Conservation (phyloP, 2,797 vertebrate genomes). For the Sphenopsis melanotis region DNA sequence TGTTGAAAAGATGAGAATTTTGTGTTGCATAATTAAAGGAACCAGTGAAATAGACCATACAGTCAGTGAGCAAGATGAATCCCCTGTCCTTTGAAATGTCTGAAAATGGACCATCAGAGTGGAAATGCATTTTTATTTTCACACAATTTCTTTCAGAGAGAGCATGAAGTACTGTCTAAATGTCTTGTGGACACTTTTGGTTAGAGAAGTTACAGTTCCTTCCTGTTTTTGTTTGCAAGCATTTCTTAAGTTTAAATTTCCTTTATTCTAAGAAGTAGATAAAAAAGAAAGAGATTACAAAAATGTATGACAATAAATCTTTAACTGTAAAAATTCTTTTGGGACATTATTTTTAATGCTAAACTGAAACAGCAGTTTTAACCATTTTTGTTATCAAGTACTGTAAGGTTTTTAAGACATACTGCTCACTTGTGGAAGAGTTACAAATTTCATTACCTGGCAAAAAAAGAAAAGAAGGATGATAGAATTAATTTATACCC, state of each 20-base stretch:
- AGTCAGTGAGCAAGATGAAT: not conserved
- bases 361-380: not conserved
- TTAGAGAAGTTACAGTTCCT: not conserved
- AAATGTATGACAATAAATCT: not conserved
- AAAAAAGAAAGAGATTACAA: not conserved
- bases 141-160: not conserved
- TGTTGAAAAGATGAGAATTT: not conserved
- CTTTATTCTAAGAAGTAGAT: not conserved
- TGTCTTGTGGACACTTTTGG: not conserved
- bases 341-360: not conserved
- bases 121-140: not conserved
- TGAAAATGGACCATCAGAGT: not conserved
- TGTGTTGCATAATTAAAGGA: not conserved
- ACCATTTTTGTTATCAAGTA: not conserved
- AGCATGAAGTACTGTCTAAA: not conserved
- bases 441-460: not conserved
- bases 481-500: not conserved
- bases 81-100: not conserved
- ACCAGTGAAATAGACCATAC: not conserved
- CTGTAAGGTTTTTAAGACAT: not conserved
- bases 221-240: not conserved
- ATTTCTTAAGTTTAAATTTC: slow-evolving; percentile 3
- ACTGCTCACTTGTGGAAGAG: not conserved
- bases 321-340: not conserved
- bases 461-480: not conserved